Conservation (phyloP, 2,888 invertebrate species). For the Pachycephus smyrnensis region DNA sequence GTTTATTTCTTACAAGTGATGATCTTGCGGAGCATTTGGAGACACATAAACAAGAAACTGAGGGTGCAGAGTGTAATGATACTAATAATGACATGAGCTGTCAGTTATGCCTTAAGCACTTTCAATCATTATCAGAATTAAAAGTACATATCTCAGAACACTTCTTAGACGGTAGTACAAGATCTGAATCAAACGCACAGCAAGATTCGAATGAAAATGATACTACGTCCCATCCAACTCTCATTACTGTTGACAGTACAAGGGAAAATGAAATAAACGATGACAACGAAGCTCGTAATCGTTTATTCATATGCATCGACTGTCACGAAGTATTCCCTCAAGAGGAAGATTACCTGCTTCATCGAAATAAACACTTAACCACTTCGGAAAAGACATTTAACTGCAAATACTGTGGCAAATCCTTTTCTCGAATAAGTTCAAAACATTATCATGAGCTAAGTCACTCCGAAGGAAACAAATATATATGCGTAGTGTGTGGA, state of each 20-base stretch:
- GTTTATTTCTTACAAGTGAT: slow-evolving; percentile 27
- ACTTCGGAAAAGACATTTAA: not conserved
- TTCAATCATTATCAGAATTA: slow-evolving; percentile 38
- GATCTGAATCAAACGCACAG: slow-evolving; percentile 18
- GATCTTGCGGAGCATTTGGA: slow-evolving; percentile 27
- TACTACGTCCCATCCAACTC: not conserved
- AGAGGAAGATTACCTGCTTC: not conserved
- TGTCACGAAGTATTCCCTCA: slow-evolving; percentile 6
- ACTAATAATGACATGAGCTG: slow-evolving; percentile 37
- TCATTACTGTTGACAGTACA: not conserved
- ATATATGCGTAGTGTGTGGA: slow-evolving; percentile 41
- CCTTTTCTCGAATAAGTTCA: slow-evolving; percentile 15
- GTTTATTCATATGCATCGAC: slow-evolving; percentile 4
- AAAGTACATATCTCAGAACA: slow-evolving; percentile 50
- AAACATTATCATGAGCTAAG: slow-evolving; percentile 23
- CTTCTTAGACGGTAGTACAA: slow-evolving; percentile 30
- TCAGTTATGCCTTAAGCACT: slow-evolving; percentile 48
- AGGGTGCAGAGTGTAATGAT: slow-evolving; percentile 19
- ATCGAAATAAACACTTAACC: not conserved
- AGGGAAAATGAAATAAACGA: not conserved
- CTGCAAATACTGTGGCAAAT: slow-evolving; percentile 27
- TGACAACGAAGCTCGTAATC: not conserved
- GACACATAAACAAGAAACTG: slow-evolving; percentile 18
- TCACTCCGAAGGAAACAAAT: slow-evolving; percentile 23
- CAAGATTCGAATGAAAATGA: slow-evolving; percentile 4